Evolutionary conservation across 2,888 invertebrate genomes (phyloP).

Genomic region (Melieria picta): DNA sequence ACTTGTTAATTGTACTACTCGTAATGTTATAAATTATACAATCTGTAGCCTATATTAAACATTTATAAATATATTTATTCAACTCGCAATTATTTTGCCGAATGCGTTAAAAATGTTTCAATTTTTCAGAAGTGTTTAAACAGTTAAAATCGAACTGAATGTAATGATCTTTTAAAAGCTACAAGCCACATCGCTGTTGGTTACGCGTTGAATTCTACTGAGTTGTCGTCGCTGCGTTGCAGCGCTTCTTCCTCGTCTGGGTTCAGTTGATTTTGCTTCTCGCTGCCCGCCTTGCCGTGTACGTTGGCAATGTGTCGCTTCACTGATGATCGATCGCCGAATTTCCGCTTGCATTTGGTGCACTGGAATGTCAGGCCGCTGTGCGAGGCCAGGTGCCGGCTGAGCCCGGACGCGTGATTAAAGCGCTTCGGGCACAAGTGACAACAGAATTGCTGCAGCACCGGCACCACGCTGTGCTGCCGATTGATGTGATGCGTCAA

Average conservation of each 20-base stretch:
- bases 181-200: not conserved
- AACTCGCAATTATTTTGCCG: not conserved
- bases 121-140: not conserved
- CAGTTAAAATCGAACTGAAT: not conserved
- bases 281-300: slow-evolving; percentile 46
- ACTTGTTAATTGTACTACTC: no score
- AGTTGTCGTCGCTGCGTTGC: not conserved
- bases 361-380: slow-evolving; percentile 74
- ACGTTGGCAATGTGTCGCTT: slow-evolving; percentile 70
- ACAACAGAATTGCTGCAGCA: slow-evolving; percentile 73
- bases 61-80: no score
- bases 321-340: slow-evolving; percentile 78
- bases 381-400: slow-evolving; percentile 75
- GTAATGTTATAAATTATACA: no score
- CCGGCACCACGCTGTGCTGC: slow-evolving; percentile 71
- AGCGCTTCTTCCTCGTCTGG: no score
- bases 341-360: slow-evolving; percentile 73
- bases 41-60: no score
- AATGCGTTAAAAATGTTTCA: not conserved
- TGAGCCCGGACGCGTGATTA: slow-evolving; percentile 72
- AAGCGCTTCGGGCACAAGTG: slow-evolving; percentile 71
- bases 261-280: not conserved
- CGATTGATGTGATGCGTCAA: slow-evolving; percentile 72
- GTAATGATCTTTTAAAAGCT: no score
- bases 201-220: not conserved